Evolutionary conservation across 2,113 vertebrate genomes (phyloP), one percentile per base, ranked within the genome.

Genomic region (Oncorhynchus tshawytscha): DNA sequence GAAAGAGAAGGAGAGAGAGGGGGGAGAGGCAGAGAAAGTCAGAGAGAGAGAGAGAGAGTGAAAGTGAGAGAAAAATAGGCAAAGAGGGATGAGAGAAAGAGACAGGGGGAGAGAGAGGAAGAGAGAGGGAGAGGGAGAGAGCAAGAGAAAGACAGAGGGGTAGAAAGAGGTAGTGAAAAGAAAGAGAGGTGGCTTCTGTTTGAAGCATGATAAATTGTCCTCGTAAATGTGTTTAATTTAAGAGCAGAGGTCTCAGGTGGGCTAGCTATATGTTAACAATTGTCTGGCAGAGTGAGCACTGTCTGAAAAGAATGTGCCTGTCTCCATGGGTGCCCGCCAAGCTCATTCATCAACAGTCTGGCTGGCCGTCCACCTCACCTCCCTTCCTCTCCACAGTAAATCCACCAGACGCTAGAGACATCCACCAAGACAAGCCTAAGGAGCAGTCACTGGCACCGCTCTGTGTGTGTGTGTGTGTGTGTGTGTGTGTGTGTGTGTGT

Each of bases 191-290:
- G 31, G 66, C 66, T 68, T 66, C 70, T 78, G 51, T 73, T 66
- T 69, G 71, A 78, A 81, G 74, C 48, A 72, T 25, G 75, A 81
- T 78, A 71, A 39, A 84, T 87, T 76, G 82, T 77, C 81, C 74
- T 16, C 16, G 73, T 74, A 71, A 80, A 13, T 0, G 0, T 27
- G 57, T 67, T 74, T 78, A 79, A 84, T 24, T 74, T 75, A 77
- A 72, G 70, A 89, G 77, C 71, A 83, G 67, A n/a, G 54, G 39
- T 39, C 39, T 39, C 39, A 39, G 39, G 62, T 70, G 74, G 82
- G 51, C 69, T 39, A 39, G 39, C 39, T 71, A 76, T 83, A 82
- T 31, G 51, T 72, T 84, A 85, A 85, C 71, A 57, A 59, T 78
- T 69, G 65, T 73, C 80, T 67, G 78, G 75, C 75, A 77, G 73